phyloP scores from a whole-genome alignment of 2,113 vertebrate genomes.

The Cathartes aura region DNA sequence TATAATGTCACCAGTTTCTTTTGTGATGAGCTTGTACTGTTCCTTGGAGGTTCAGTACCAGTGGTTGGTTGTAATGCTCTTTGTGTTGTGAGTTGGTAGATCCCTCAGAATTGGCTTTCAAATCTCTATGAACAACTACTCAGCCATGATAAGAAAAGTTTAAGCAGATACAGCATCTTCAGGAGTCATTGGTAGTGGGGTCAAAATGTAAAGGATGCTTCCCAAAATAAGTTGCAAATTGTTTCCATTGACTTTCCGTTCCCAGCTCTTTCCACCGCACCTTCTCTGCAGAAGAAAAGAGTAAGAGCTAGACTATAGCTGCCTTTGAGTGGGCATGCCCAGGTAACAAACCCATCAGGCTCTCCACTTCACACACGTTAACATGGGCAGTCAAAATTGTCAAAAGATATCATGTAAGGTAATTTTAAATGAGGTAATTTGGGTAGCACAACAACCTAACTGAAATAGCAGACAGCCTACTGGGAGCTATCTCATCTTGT shows the following conservation, averaged over 20 bases:
- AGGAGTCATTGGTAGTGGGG: neutral
- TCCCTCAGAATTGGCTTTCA: slow-evolving; percentile 76
- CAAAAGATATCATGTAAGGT: neutral
- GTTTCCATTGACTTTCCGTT: neutral
- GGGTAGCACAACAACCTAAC: neutral
- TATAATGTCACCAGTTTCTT: neutral
- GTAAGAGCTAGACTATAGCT: neutral
- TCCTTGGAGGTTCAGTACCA: neutral
- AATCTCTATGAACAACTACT: slow-evolving; percentile 70
- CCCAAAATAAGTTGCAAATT: neutral
- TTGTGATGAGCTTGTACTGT: neutral
- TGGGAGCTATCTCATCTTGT: neutral
- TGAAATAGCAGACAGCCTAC: neutral
- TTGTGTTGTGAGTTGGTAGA: slow-evolving; percentile 69
- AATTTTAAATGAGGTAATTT: neutral
- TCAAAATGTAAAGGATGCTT: neutral
- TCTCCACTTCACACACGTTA: neutral
- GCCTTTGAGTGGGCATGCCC: neutral
- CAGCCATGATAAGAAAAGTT: slow-evolving; percentile 61
- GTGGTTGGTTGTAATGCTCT: neutral
- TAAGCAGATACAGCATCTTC: neutral
- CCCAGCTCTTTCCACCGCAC: neutral
- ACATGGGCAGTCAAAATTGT: neutral
- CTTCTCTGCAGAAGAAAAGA: neutral
- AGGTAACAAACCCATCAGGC: neutral